Percentiles rank a stretch among this genome's conserved stretches.
phyloP scores from a whole-genome alignment of 1,140 invertebrate species.

The Lethocerus indicus region DNA sequence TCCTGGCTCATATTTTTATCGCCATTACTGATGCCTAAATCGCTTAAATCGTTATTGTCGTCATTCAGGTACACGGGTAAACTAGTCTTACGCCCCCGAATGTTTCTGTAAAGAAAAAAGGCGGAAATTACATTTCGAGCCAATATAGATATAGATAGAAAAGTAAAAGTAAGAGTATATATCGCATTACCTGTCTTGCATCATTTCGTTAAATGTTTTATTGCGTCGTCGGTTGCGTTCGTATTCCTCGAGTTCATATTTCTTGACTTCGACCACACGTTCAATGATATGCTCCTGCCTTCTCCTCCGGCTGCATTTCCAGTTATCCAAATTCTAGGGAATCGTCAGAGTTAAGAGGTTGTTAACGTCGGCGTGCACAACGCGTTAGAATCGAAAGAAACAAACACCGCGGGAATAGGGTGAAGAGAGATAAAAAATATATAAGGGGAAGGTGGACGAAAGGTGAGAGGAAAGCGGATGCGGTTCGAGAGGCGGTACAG shows the following conservation, averaged over 20 bases:
- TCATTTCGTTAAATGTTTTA: slow-evolving; percentile 89
- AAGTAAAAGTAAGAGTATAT: not conserved
- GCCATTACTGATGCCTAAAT: slow-evolving; percentile 64
- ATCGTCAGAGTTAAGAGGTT: too few species aligned
- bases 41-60: slow-evolving; percentile 62
- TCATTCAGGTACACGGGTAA: slow-evolving; percentile 55
- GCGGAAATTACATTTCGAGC: not conserved
- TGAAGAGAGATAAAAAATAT: too few species aligned
- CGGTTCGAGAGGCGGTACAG: too few species aligned
- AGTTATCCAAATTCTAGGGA: slow-evolving; percentile 77
- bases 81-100: slow-evolving; percentile 35
- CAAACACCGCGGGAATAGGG: too few species aligned
- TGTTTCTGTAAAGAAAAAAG: slow-evolving; percentile 29
- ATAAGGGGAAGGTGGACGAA: too few species aligned
- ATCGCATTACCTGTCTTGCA: slow-evolving; percentile 65
- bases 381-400: too few species aligned
- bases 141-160: not conserved
- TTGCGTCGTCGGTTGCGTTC: slow-evolving; percentile 49
- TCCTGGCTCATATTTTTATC: too few species aligned
- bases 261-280: slow-evolving; percentile 73
- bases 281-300: slow-evolving; percentile 77
- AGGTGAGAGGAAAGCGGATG: too few species aligned
- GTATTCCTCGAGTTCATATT: slow-evolving; percentile 60
- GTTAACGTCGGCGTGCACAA: too few species aligned
- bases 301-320: slow-evolving; percentile 82